A percentile compares a stretch with the other conserved stretches of the same genome.
Evolutionary conservation across 2,113 vertebrate genomes (phyloP).

Genomic region (Aptenodytes patagonicus): DNA sequence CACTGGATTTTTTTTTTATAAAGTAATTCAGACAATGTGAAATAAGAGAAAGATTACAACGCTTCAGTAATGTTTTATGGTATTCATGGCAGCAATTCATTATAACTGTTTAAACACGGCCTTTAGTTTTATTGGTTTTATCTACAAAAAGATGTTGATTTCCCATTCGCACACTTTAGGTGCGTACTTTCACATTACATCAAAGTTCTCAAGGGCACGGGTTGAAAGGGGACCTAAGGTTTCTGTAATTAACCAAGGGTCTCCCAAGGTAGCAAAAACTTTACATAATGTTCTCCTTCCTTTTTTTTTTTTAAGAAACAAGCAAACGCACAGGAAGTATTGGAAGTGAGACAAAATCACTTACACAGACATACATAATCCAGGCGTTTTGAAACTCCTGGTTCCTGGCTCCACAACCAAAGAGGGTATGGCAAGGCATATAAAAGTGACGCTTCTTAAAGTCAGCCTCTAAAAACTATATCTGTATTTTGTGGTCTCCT

Average conservation of each 20-base stretch:
- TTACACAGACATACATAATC: not conserved
- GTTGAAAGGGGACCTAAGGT: not conserved
- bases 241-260: not conserved
- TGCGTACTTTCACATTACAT: constrained; percentile 47
- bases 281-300: not conserved
- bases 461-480: not conserved
- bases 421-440: not conserved
- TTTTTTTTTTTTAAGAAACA: not conserved
- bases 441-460: not conserved
- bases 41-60: not conserved
- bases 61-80: not conserved
- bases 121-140: constrained; percentile 31
- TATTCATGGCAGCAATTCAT: constrained; percentile 5
- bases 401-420: not conserved
- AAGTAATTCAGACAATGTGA: not conserved
- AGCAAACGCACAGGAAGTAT: not conserved
- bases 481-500: not conserved
- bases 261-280: not conserved
- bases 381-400: not conserved
- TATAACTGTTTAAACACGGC: constrained; percentile 28
- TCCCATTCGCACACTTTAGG: constrained; percentile 19
- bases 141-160: constrained; percentile 50
- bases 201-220: not conserved
- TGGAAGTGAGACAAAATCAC: not conserved
- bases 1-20: not conserved